Conservation (phyloP, 2,113 vertebrate species). For the Paraplagusia blochii region DNA sequence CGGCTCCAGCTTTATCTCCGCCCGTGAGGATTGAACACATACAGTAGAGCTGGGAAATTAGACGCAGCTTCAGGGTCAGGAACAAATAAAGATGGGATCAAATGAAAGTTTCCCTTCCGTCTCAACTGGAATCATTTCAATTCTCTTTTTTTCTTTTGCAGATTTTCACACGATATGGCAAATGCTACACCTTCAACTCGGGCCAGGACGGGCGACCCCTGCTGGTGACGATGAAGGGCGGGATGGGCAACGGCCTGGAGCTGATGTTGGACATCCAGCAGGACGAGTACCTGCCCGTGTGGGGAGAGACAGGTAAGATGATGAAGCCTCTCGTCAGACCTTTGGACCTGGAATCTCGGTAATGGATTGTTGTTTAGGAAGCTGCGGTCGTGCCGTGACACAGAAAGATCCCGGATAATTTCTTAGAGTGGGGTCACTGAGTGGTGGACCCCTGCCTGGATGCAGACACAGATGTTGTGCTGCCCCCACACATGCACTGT, state of each 20-base stretch:
- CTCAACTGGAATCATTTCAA: neutral
- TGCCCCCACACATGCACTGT: too few relatives aligned
- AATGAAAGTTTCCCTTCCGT: too few relatives aligned
- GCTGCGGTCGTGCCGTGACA: too few relatives aligned
- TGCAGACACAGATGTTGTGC: too few relatives aligned
- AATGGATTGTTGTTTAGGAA: too few relatives aligned
- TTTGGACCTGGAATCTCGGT: too few relatives aligned
- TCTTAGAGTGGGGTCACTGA: too few relatives aligned
- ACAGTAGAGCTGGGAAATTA: neutral
- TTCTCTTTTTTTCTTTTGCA: slow-evolving; percentile 57
- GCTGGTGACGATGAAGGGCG: slow-evolving; percentile 91
- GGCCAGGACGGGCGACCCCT: slow-evolving; percentile 87
- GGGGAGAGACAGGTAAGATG: slow-evolving; percentile 94
- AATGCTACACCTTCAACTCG: slow-evolving; percentile 97
- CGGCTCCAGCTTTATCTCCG: neutral
- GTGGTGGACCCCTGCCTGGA: too few relatives aligned
- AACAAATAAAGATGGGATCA: neutral
- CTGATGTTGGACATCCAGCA: slow-evolving; percentile 99
- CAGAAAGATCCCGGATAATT: too few relatives aligned
- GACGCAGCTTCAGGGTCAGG: slow-evolving; percentile 1
- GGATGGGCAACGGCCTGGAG: slow-evolving; percentile 95
- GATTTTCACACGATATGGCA: slow-evolving; percentile 98
- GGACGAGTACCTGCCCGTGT: slow-evolving; percentile 95
- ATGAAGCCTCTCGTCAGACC: neutral
- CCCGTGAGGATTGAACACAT: neutral